Evolutionary conservation across 2,888 invertebrate genomes (phyloP), one percentile per base, ranked within the genome.

Genomic region (Psococerastis gibbosa): DNA sequence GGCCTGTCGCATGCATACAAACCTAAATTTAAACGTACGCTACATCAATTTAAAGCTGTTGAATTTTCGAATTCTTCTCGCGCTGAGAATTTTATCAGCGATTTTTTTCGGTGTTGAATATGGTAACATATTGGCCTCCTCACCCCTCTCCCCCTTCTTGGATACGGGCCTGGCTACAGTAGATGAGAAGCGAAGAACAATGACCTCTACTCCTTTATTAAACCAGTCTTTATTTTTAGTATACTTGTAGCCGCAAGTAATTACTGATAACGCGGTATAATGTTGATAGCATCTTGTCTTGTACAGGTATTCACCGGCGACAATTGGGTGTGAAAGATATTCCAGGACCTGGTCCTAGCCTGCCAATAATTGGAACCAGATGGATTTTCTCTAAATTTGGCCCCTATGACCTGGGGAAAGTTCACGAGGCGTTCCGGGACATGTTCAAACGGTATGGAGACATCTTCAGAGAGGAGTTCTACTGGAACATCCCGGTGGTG

Each of bases 401-500:
- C 11, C 67, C 70, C 46, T 83, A 82, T 54, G 69, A 67, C 53
- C 69, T 83, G 63, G 73, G 75, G 49, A 76, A 78, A 57, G 64
- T 85, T 35, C 84, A 83, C 57, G 77, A 79, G 55, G 80, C 78
- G 50, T 84, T 85, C 61, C 70, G 70, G 66, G 78, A 78, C 53
- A 72, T 80, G 66, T 73, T 76, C 61, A 63, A 61, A 52, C 57
- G 56, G 45, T 85, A 80, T 64, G 88, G 87, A 47, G 68, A 73
- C 45, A 70, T 88, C 52, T 73, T 83, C 53, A 71, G 75, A 55
- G 84, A 87, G 64, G 79, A 80, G 54, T 75, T 78, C 41, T 66
- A 80, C 31, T 77, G 78, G 55, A 78, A 78, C 52, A 65, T 72
- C 46, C 74, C 76, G 27, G 70, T 87, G 42, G 72, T 87, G 35